A percentile compares a stretch with the other conserved stretches of the same genome.
Conservation (phyloP, 2,888 invertebrate genomes). For the Sisyra nigra region DNA sequence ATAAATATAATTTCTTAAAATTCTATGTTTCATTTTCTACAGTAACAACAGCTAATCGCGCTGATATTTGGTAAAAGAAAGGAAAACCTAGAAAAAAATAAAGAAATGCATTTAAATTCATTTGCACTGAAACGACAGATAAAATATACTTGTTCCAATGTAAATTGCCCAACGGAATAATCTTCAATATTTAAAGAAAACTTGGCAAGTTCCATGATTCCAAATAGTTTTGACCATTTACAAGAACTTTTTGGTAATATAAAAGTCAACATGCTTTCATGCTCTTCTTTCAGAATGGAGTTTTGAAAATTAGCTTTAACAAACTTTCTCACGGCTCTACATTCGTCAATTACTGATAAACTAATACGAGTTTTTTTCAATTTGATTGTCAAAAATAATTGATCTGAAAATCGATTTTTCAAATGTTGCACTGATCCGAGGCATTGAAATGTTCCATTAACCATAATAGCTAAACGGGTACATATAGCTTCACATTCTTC, state of each 20-base stretch:
- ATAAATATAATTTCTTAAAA: too few species aligned
- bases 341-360: constrained; percentile 10
- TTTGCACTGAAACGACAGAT: background rate
- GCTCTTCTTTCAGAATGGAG: constrained; percentile 41
- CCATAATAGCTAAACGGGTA: constrained; percentile 68
- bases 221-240: constrained; percentile 62
- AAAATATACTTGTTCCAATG: constrained; percentile 47
- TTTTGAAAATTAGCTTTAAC: constrained; percentile 20
- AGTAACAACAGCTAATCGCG: too few species aligned
- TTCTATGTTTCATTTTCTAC: too few species aligned
- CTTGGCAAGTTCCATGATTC: constrained; percentile 45
- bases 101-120: too few species aligned
- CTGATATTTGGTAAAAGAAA: constrained; percentile 47
- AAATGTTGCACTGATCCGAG: constrained; percentile 67
- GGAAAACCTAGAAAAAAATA: constrained; percentile 38
- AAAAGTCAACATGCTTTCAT: constrained; percentile 56
- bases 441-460: constrained; percentile 67
- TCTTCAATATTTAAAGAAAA: constrained; percentile 43
- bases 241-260: constrained; percentile 41
- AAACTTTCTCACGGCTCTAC: constrained; percentile 12
- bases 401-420: constrained; percentile 57
- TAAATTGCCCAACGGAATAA: constrained; percentile 69
- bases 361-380: constrained; percentile 19
- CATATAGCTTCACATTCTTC: constrained; percentile 78
- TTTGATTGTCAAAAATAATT: constrained; percentile 18